Evolutionary conservation across 2,113 vertebrate species (phyloP).

Genomic region (Suricata suricatta): DNA sequence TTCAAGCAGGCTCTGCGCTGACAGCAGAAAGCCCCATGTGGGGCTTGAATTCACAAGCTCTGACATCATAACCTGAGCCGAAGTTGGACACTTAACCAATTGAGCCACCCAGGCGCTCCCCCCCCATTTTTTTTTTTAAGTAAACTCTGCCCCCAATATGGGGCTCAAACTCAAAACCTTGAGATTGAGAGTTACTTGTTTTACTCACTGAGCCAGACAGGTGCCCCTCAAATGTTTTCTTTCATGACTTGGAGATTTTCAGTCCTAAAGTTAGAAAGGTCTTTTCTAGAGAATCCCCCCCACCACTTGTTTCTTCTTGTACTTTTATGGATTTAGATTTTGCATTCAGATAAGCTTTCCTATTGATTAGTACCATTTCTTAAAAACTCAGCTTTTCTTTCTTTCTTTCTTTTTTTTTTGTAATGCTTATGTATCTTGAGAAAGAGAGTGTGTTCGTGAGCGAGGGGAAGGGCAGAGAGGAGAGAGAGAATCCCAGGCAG

Average conservation of each 20-base stretch:
- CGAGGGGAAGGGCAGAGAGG: too few relatives aligned
- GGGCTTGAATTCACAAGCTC: too few relatives aligned
- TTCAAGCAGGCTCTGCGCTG: too few relatives aligned
- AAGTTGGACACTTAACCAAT: too few relatives aligned
- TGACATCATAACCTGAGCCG: too few relatives aligned
- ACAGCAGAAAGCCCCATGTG: too few relatives aligned
- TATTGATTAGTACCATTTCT: not conserved
- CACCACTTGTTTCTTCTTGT: not conserved
- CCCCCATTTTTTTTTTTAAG: not conserved
- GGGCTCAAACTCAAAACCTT: not conserved
- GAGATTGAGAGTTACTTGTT: not conserved
- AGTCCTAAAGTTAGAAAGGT: not conserved
- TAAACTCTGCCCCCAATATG: not conserved
- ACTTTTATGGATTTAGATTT: constrained; percentile 10
- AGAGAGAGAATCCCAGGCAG: too few relatives aligned
- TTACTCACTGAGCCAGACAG: not conserved
- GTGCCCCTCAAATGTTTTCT: not conserved
- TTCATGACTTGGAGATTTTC: not conserved
- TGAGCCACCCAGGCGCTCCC: too few relatives aligned
- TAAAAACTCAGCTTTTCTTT: not conserved
- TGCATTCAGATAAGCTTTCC: not conserved
- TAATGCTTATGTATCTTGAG: too few relatives aligned
- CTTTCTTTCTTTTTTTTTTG: too few relatives aligned
- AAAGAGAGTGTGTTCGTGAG: too few relatives aligned
- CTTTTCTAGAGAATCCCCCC: not conserved